Evolutionary conservation across 2,888 invertebrate species (phyloP), one percentile per base, ranked within the genome.

Genomic region (Cheilosia vulpina): DNA sequence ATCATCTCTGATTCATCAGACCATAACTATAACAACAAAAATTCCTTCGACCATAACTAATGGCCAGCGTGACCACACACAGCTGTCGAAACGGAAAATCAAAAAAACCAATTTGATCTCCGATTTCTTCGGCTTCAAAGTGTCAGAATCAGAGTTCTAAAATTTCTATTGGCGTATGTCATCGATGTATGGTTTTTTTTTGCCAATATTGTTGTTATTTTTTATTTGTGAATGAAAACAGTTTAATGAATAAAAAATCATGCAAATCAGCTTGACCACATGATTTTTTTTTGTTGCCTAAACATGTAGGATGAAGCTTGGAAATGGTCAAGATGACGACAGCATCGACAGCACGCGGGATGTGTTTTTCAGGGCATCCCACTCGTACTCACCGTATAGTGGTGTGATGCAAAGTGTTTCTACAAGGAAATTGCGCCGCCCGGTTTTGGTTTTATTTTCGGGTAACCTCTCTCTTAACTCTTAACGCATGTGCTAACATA

Each of bases 221-320:
- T 11, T 38, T 38, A 13, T 85, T 85, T 85, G 77, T 85, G 85
- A 85, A 85, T 85, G 81, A 81, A 81, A 85, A 72, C 66, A 62
- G 31, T 76, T 85, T 77, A 76, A 81, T 77, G 85, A 85, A 85
- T 85, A 81, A 85, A 81, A 77, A 72, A 52, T 77, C 57, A 85
- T 85, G 71, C 27, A 81, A 85, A 85, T 85, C 63, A 77, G 57
- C 27, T 60, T 75, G 81, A 63, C 53, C 69, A 60, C 52, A 58
- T 68, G 69, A 60, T 47, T 24, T 45, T 19, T 50, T 34, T 55
- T 31, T 71, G 63, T 52, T 47, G 45, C 24, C 41, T 62, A 66
- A 57, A 63, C 9, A 81, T 81, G 85, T 81, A 76, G 81, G 81
- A 72, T 72, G 71, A 69, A 38, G 63, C 31, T 63, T 69, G 53